Evolutionary conservation across 35 echinoderm and acorn worm species (phyloP), one percentile per base, ranked within the genome.

Genomic region (Ptychodera flava): DNA sequence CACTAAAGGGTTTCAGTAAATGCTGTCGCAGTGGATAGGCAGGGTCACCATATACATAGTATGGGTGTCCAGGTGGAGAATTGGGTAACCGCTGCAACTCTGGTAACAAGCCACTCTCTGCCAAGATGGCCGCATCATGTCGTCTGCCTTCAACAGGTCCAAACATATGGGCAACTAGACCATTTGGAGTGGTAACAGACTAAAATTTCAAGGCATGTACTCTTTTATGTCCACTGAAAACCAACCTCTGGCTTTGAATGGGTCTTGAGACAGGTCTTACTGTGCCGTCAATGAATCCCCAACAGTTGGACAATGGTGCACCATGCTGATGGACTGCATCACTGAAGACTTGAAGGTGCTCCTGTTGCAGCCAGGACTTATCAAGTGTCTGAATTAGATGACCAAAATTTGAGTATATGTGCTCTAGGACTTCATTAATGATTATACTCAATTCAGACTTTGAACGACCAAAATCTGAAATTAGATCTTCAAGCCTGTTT

Each of bases 11-110:
- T 28, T 0, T 79, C 31, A 38, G 34, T 29, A 91, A 35, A 30
- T 32, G 34, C 38, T 34, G 29, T 0, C 92, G 1, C 0, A 90
- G 0, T 1, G 89, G 92, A 36, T 91, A 91, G 31, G 92, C 88
- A n/a, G 88, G 85, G 64, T 94, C 92, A 32, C 92, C 92, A 84
- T 91, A 94, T 16, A 94, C 33, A 36, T 16, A 84, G 15, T 91
- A 86, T 10, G 33, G 15, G n/a, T 81, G 81, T 0, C 86, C 82
- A 34, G 87, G 6, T 1, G 86, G 16, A 82, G 88, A 78, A 45
- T 34, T 14, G 1, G 87, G 32, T n/a, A 53, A 29, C 27, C 16
- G 1, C 35, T 27, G 91, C 87, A 31, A 90, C 33, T 37, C 82
- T 16, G 1, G 77, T 76, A 90, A 34, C 6, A 87, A 53, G 1